Evolutionary conservation across 2,797 vertebrate genomes (phyloP).

Genomic region (Hafferia zeledoni): DNA sequence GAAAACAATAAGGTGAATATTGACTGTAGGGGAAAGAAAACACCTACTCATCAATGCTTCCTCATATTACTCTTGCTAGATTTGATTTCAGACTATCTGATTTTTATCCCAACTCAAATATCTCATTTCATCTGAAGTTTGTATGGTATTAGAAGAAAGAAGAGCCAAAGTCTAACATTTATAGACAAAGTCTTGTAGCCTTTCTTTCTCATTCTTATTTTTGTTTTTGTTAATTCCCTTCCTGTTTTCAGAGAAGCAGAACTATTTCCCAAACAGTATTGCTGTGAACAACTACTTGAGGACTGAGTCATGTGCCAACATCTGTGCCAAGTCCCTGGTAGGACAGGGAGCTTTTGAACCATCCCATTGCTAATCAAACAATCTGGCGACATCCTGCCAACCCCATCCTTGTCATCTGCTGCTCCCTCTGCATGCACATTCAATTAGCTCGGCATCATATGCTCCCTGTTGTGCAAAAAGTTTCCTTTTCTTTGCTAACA

Average conservation of each 20-base stretch:
- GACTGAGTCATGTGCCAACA: neutral
- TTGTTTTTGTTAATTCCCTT: slow-evolving; percentile 38
- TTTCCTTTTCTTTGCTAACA: neutral
- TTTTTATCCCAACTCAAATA: slow-evolving; percentile 37
- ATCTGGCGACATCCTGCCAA: slow-evolving; percentile 27
- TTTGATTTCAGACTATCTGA: neutral
- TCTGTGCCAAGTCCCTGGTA: neutral
- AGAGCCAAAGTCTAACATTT: neutral
- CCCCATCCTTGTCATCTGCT: slow-evolving; percentile 9
- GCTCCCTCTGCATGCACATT: neutral
- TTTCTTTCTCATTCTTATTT: slow-evolving; percentile 12
- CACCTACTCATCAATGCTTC: neutral
- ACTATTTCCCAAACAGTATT: neutral
- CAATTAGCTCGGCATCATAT: neutral
- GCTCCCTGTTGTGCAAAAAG: neutral
- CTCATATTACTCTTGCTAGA: neutral
- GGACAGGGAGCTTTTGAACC: slow-evolving; percentile 9
- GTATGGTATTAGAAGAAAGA: neutral
- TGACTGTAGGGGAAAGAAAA: neutral
- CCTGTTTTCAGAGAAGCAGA: slow-evolving; percentile 17
- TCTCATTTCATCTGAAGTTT: slow-evolving; percentile 2
- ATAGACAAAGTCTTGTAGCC: neutral
- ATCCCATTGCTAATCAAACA: slow-evolving; percentile 42
- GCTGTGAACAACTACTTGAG: neutral
- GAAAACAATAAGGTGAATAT: slow-evolving; percentile 3